Percentiles rank a stretch among this genome's conserved stretches.
These are phyloP conservation scores for Thryonomys swinderianus DNA, from an alignment of 2,113 vertebrate species.

Conservation along the genomic window DNA sequence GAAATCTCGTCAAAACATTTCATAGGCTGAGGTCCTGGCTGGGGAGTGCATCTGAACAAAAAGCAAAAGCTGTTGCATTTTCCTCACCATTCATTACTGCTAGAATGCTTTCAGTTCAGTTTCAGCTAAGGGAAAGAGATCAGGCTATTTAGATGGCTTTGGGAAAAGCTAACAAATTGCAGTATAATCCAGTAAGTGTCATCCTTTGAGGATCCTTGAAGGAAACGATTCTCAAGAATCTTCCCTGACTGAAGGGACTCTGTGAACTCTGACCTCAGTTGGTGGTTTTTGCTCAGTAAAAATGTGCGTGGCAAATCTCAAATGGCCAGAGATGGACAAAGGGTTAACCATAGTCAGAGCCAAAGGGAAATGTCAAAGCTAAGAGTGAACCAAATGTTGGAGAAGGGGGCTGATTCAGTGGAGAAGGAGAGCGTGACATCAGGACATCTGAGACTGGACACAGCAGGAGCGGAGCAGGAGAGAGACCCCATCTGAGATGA, in stretches of 20 bases:
- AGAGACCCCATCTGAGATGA: background rate
- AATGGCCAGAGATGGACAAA: background rate
- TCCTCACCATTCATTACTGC: background rate
- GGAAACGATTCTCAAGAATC: background rate
- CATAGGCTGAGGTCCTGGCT: background rate
- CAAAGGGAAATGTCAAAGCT: background rate
- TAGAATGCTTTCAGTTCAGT: background rate
- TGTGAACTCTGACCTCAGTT: background rate
- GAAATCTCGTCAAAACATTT: background rate
- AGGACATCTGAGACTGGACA: background rate
- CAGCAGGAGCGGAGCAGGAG: background rate
- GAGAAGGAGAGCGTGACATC: background rate
- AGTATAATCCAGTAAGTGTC: background rate
- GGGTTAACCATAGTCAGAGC: background rate
- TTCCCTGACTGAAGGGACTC: background rate
- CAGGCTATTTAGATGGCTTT: background rate
- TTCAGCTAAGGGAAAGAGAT: background rate
- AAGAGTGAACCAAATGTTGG: background rate
- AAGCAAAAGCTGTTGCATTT: background rate
- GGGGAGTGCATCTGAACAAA: constrained; percentile 35
- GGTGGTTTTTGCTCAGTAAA: background rate
- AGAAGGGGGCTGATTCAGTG: background rate
- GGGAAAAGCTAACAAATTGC: background rate
- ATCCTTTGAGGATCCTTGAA: background rate
- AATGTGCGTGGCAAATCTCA: background rate